Conservation (phyloP, 2,888 invertebrate genomes). For the Acholoe squamosa region DNA sequence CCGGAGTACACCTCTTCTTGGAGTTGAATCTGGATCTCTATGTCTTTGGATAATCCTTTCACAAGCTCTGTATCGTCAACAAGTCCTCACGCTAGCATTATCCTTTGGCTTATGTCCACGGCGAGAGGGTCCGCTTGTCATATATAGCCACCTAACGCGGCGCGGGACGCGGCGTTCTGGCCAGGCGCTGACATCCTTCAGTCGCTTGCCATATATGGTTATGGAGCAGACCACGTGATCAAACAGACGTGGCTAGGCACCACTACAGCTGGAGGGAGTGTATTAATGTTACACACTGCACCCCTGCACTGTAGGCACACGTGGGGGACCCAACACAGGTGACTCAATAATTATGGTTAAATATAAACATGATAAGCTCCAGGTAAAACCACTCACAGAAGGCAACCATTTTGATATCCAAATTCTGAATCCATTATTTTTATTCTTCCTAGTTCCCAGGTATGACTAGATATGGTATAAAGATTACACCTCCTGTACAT, state of each 20-base stretch:
- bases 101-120: background rate
- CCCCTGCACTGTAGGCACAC: too few species aligned
- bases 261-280: background rate
- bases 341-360: background rate
- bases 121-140: background rate
- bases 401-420: too few species aligned
- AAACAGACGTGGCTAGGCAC: slow-evolving; percentile 14
- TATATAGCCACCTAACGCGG: background rate
- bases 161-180: background rate
- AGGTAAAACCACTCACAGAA: background rate
- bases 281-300: background rate
- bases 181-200: background rate
- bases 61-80: background rate
- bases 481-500: too few species aligned
- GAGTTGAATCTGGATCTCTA: background rate
- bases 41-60: background rate
- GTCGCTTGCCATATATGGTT: background rate
- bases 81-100: background rate
- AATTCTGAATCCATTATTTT: too few species aligned
- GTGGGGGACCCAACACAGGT: background rate
- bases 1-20: too few species aligned
- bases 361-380: background rate
- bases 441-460: too few species aligned
- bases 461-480: too few species aligned
- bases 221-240: background rate